Conservation (phyloP, 2,113 vertebrate species). For the Bufo bufo region DNA sequence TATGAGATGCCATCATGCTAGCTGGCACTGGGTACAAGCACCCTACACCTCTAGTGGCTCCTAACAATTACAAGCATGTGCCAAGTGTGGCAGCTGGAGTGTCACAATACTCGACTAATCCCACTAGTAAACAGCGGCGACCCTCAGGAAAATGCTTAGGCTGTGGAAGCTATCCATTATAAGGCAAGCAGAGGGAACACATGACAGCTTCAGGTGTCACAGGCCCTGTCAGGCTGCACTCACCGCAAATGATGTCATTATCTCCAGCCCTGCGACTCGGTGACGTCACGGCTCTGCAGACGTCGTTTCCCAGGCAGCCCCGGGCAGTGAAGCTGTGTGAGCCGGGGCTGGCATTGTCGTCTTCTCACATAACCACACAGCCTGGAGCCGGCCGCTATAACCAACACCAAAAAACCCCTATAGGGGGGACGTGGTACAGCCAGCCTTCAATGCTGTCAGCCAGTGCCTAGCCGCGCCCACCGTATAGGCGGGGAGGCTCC, state of each 20-base stretch:
- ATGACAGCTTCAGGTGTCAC: not conserved
- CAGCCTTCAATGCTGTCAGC: constrained; percentile 43
- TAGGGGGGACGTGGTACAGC: constrained; percentile 37
- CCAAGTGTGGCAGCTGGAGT: not conserved
- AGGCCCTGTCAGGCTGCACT: constrained; percentile 53
- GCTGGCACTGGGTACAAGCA: too few species aligned
- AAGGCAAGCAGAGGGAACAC: not conserved
- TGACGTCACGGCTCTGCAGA: constrained; percentile 50
- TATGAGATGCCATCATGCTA: too few species aligned
- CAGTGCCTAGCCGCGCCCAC: constrained; percentile 49
- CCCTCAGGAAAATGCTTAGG: too few species aligned
- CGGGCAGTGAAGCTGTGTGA: constrained; percentile 32
- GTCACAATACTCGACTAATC: not conserved
- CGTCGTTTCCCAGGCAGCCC: constrained; percentile 38
- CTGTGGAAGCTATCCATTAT: not conserved
- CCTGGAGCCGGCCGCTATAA: constrained; percentile 13
- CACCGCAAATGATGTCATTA: constrained; percentile 52
- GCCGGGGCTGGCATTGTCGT: constrained; percentile 29
- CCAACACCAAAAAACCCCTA: constrained; percentile 39
- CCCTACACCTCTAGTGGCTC: too few species aligned
- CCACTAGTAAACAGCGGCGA: not conserved
- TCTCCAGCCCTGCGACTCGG: constrained; percentile 4
- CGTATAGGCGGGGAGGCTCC: constrained; percentile 21
- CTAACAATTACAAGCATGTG: not conserved
- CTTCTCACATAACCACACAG: constrained; percentile 45